phyloP scores from a whole-genome alignment of 23 tunicate genomes.

The Phallusia fumigata region DNA sequence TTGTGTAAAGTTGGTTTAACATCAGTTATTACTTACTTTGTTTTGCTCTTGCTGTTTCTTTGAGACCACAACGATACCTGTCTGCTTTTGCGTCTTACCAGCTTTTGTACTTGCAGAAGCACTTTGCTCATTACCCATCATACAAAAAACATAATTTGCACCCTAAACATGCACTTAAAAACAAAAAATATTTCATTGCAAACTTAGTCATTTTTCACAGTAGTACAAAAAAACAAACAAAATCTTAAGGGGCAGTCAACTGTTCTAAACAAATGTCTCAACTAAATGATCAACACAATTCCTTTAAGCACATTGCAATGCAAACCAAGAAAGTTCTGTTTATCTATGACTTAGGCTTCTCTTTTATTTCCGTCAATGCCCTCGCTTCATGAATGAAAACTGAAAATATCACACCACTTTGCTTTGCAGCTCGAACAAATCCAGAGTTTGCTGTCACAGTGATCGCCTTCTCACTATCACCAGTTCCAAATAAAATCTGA shows the following conservation, averaged over 20 bases:
- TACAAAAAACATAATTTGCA: neutral
- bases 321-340: neutral
- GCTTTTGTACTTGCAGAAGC: neutral
- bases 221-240: too few species aligned
- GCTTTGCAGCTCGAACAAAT: slow-evolving; percentile 84
- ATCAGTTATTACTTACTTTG: neutral
- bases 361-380: slow-evolving; percentile 84
- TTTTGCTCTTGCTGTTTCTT: neutral
- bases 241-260: too few species aligned
- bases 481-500: slow-evolving; percentile 84
- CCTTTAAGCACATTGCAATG: neutral
- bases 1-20: too few species aligned
- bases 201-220: too few species aligned
- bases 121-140: slow-evolving; percentile 50
- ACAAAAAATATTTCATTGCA: neutral
- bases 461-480: slow-evolving; percentile 63
- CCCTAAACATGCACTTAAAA: neutral
- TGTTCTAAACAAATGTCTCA: too few species aligned
- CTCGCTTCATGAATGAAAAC: slow-evolving; percentile 82
- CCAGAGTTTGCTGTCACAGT: slow-evolving; percentile 85
- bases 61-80: slow-evolving; percentile 31
- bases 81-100: slow-evolving; percentile 4
- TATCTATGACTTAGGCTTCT: neutral
- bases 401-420: slow-evolving; percentile 61
- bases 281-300: neutral